A percentile compares a stretch with the other conserved stretches of the same genome.
Conservation (phyloP, 1,140 invertebrate genomes). For the Eriosoma lanigerum region DNA sequence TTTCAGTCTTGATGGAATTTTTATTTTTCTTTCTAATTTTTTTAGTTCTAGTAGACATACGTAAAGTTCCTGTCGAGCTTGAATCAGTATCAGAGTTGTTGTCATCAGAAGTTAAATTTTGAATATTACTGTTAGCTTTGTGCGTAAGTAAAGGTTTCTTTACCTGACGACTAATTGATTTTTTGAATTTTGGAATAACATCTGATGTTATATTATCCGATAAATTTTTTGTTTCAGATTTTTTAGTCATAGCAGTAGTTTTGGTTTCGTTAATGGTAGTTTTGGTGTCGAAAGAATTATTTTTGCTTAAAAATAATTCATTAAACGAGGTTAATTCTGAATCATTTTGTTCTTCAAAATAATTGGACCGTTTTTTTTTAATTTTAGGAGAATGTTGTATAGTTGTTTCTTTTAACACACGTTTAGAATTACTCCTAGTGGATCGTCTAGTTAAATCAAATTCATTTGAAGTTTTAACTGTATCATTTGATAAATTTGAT, state of each 20-base stretch:
- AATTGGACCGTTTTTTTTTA: not conserved
- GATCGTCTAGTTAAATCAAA: not conserved
- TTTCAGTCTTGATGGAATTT: not conserved
- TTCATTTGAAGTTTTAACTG: not conserved
- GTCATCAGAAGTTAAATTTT: too few species aligned
- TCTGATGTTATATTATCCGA: too few species aligned
- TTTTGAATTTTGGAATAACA: too few species aligned
- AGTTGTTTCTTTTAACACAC: not conserved
- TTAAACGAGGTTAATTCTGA: not conserved
- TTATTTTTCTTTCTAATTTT: not conserved
- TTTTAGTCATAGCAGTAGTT: not conserved
- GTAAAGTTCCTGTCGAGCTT: too few species aligned
- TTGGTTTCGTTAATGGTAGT: not conserved
- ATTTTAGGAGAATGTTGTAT: not conserved
- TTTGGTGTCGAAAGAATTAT: not conserved
- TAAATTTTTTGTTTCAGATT: too few species aligned
- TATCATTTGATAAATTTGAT: not conserved
- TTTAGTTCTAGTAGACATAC: too few species aligned
- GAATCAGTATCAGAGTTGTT: too few species aligned
- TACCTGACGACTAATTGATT: too few species aligned
- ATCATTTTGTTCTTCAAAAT: not conserved
- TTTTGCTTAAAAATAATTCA: not conserved
- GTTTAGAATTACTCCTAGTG: not conserved
- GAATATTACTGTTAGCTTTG: too few species aligned
- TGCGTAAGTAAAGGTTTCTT: too few species aligned